Evolutionary conservation across 2,797 vertebrate genomes (phyloP).

Genomic region (Sciurus carolinensis): DNA sequence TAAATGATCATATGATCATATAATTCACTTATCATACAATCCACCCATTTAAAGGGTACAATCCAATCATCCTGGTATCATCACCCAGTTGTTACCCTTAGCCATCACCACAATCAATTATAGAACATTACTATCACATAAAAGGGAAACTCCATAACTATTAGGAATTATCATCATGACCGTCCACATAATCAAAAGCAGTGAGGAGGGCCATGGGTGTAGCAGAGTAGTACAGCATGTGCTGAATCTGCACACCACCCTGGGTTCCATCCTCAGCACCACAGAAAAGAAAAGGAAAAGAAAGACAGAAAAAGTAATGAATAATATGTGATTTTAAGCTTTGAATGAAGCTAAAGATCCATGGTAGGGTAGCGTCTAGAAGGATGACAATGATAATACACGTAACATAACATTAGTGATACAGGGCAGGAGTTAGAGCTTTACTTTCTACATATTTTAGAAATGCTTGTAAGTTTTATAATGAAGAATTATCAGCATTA

Average conservation of each 20-base stretch:
- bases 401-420: neutral
- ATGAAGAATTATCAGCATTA: slow-evolving; percentile 24
- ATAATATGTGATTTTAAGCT: neutral
- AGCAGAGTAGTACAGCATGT: no score
- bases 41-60: neutral
- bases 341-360: neutral
- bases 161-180: neutral
- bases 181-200: neutral
- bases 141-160: neutral
- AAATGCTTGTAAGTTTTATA: slow-evolving; percentile 33
- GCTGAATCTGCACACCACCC: neutral
- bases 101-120: no score
- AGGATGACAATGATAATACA: neutral
- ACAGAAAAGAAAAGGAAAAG: neutral
- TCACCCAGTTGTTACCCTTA: neutral
- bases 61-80: neutral
- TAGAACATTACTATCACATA: neutral
- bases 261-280: neutral
- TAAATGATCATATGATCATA: neutral
- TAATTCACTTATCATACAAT: neutral
- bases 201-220: no score
- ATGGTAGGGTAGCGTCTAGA: neutral
- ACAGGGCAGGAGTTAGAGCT: neutral
- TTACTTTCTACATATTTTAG: slow-evolving; percentile 11
- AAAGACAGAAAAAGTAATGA: neutral